Evolutionary conservation across 2,113 vertebrate species (phyloP), one percentile per base, ranked within the genome.

Genomic region (Mastomys coucha): DNA sequence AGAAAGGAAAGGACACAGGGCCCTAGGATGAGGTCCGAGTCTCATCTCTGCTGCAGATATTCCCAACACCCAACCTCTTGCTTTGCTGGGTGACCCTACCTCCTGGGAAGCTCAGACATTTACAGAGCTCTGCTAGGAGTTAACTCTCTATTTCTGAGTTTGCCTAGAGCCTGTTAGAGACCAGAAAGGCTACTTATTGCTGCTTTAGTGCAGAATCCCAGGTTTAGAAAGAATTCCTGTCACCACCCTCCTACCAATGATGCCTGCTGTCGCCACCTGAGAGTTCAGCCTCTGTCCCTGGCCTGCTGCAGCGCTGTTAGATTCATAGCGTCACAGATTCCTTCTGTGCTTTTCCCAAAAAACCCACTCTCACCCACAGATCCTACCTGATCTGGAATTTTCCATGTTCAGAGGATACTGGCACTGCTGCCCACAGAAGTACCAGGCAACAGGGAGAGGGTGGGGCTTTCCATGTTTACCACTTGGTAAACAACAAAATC

Each of bases 21-120:
- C 3, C 39, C 24, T 22, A 58, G 60, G 33, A 72, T 58, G 2
- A 1, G 53, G 20, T 17, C 65, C 31, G 70, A 85, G 14, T 36
- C 28, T 12, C 17, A 5, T 14, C 10, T 4, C 9, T 60, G n/a
- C 2, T 1, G 67, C 33, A 58, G 26, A 88, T 58, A 13, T 7
- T 0, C 33, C 9, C 7, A 3, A 17, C 42, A 36, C 10, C 22
- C 1, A 60, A 24, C 26, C 28, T n/a, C 22, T n/a, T 4, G 39
- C 45, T 17, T 87, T 45, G 11, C 70, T 63, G 65, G 60, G 53
- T 42, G 5, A 60, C 31, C 4, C 17, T 60, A 2, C 12, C 53
- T 86, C 39, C 72, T 16, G 14, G 49, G 16, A 26, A 63, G 36
- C 24, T n/a, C 13, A 45, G 45, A 42, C 81, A 63, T 89, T 65